Evolutionary conservation across 1,140 invertebrate genomes (phyloP), one percentile per base, ranked within the genome.

Genomic region (Meloidogyne hapla): DNA sequence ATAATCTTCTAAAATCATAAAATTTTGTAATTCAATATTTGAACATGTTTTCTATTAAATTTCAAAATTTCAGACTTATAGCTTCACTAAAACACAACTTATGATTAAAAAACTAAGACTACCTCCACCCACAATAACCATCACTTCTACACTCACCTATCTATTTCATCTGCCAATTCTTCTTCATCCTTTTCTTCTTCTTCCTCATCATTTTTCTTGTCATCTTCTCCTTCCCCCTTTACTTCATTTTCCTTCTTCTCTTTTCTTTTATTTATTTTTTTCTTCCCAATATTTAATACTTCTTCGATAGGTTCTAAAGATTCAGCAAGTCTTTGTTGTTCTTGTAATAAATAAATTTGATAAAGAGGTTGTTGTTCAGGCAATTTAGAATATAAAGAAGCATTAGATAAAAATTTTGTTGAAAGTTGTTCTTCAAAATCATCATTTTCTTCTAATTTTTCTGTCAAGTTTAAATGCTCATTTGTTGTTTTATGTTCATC

Each of bases 341-440:
- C 78, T 48, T 85, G 76, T 4, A 86, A 56, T 78, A 87, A 83
- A 70, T 85, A 85, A 67, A 85, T 84, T 64, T 85, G 83, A 63
- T 85, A 85, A 26, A 85, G 69, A 18, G 83, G 83, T 48, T 87
- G 85, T 21, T 70, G 75, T n/a, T 73, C 79, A 13, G 83, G 80
- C 18, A 85, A 45, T 45, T 64, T 64, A 68, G 81, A 79, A 25
- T 69, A 18, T 48, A 62, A 33, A 10, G 15, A 33, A 62, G 2
- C 5, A 72, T 45, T 61, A 28, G 28, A 25, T 15, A 13, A 15
- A 18, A 42, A 45, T 33, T 25, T n/a, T n/a, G 69, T 15, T 9
- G 40, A 61, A 70, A 61, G 18, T 38, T 61, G 56, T 23, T 64
- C 25, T 40, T 23, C 45, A 4, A 64, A 40, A 26, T 28, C 48